Percentiles rank a stretch among this genome's conserved stretches.
Conservation (phyloP, 2,888 invertebrate genomes). For the Acleris cristana region DNA sequence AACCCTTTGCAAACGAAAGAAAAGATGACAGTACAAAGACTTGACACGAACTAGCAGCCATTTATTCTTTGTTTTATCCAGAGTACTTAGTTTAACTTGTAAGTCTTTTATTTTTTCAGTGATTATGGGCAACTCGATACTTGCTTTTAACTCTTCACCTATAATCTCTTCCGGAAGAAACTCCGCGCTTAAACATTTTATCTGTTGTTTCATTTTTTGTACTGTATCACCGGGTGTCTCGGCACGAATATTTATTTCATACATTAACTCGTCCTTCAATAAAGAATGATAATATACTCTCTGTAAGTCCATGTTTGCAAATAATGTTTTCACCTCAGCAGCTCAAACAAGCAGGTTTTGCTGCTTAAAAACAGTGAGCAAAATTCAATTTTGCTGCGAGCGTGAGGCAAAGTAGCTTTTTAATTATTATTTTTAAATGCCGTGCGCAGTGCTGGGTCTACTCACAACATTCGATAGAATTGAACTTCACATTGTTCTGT, state of each 20-base stretch:
- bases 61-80: neutral
- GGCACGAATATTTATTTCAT: neutral
- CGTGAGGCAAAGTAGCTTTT: too few species aligned
- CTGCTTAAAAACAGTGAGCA: too few species aligned
- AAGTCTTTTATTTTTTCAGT: neutral
- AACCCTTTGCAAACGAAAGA: neutral
- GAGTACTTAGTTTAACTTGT: neutral
- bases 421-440: too few species aligned
- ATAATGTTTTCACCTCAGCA: too few species aligned
- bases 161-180: neutral
- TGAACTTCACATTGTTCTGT: too few species aligned
- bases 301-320: neutral
- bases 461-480: too few species aligned
- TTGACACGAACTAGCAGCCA: neutral
- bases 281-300: neutral
- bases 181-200: neutral
- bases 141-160: neutral
- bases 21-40: neutral
- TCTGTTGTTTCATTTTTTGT: neutral
- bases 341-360: too few species aligned
- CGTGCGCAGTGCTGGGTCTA: too few species aligned
- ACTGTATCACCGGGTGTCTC: constrained; percentile 1
- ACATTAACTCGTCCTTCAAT: neutral
- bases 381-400: too few species aligned
- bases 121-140: neutral